These are phyloP conservation scores for Pandemis cinnamomeana DNA, from an alignment of 2,888 invertebrate species.

Conservation along the genomic window DNA sequence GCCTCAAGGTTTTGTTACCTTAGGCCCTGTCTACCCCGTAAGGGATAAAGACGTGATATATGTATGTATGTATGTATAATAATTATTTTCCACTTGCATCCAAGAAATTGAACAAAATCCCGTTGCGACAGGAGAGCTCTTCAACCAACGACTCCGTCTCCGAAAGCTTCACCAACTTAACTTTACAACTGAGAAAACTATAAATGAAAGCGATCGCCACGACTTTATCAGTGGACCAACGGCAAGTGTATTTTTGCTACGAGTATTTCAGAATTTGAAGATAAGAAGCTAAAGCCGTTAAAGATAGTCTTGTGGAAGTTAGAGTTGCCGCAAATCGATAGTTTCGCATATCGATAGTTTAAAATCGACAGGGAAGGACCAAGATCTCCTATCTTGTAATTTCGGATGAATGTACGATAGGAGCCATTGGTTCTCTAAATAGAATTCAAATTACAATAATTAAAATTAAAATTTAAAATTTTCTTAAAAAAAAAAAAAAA, in stretches of 20 bases:
- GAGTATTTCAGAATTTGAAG: constrained; percentile 3
- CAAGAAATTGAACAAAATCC: not conserved
- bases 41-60: too few species aligned
- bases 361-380: too few species aligned
- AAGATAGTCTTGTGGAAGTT: not conserved
- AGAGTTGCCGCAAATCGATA: too few species aligned
- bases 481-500: too few species aligned
- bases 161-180: constrained; percentile 5
- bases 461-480: too few species aligned
- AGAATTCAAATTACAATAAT: too few species aligned
- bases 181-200: not conserved
- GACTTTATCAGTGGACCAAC: not conserved
- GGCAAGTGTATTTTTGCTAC: constrained; percentile 3
- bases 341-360: too few species aligned
- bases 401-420: too few species aligned
- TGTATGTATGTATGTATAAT: not conserved
- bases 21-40: too few species aligned
- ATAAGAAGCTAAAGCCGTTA: not conserved
- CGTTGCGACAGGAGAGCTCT: constrained; percentile 3
- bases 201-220: constrained; percentile 3
- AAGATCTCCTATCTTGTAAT: too few species aligned
- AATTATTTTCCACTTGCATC: constrained; percentile 1
- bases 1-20: too few species aligned
- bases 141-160: not conserved
- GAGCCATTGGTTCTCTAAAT: too few species aligned